Conservation (phyloP, 2,888 invertebrate species). For the Ormyrus labotus region DNA sequence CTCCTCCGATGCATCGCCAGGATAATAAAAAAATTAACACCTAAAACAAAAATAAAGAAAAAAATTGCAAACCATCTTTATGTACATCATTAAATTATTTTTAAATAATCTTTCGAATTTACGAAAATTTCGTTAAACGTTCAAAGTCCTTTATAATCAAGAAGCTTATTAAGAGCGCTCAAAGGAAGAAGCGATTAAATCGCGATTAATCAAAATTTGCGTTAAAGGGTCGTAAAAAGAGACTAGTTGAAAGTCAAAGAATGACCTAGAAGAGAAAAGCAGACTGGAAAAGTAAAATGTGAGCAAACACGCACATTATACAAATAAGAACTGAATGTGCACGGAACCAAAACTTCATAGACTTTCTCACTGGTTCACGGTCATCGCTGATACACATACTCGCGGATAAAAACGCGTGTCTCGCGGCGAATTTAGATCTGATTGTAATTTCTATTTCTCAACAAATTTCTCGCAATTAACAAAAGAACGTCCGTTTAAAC, state of each 20-base stretch:
- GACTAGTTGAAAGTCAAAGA: slow-evolving; percentile 62
- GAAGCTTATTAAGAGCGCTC: not conserved
- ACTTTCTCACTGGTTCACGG: slow-evolving; percentile 70
- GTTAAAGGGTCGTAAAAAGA: slow-evolving; percentile 36
- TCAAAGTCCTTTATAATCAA: not conserved
- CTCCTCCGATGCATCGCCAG: slow-evolving; percentile 65
- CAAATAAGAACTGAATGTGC: slow-evolving; percentile 72
- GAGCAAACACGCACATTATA: slow-evolving; percentile 64
- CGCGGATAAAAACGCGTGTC: slow-evolving; percentile 37
- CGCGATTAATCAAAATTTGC: not conserved
- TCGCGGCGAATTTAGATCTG: slow-evolving; percentile 23
- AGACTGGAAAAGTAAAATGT: slow-evolving; percentile 72
- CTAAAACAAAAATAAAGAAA: slow-evolving; percentile 61
- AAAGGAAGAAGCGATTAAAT: not conserved
- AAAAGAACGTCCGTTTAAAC: too few species aligned
- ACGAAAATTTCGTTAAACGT: not conserved
- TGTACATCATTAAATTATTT: not conserved
- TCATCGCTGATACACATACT: slow-evolving; percentile 49
- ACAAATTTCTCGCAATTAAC: slow-evolving; percentile 15
- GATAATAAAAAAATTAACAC: slow-evolving; percentile 67
- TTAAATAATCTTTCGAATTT: slow-evolving; percentile 7
- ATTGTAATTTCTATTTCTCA: slow-evolving; percentile 37
- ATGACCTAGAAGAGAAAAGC: slow-evolving; percentile 72
- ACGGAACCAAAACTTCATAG: slow-evolving; percentile 71
- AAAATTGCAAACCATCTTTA: not conserved